Base-by-base conservation (phyloP, 2,113 vertebrate genomes). In the Pampusana beccarii region DNA sequence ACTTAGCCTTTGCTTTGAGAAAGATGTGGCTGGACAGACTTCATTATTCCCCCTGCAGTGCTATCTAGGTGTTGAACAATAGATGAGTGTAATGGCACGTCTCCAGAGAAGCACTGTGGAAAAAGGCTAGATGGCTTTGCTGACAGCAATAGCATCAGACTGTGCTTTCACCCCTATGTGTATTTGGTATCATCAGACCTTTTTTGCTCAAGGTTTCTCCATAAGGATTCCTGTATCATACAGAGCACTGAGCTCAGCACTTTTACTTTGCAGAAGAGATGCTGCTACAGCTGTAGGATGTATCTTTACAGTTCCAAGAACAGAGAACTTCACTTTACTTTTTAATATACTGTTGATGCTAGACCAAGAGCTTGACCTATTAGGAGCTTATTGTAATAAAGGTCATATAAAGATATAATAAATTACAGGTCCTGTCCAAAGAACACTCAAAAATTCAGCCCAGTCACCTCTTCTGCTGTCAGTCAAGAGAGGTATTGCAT, bases 161-260 rank as follows among this genome's bases (percentile, higher is more conserved):
- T 73, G 7, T 53, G 26, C 13, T 85, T 91, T 48, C 7, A 61
- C 2, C 2, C 29, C 5, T 0, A 0, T 15, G 5, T 58, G 5
- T 56, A 33, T 64, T 60, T 53, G 3, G 8, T 64, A 3, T 64
- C 14, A 60, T 4, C 51, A 71, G 61, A 66, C 0, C 1, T 17
- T n/a, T 62, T 73, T 75, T 51, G 26, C 81, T 64, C 85, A 17
- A 65, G 31, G 7, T 54, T 69, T 85, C 46, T 21, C 17, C 5
- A 11, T 46, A 38, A 34, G 4, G 8, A 67, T 21, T 75, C 17
- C 23, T 58, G 5, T n/a, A 20, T 9, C 20, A 5, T 57, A 16
- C 7, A 24, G 5, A n/a, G 5, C 15, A 75, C 1, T 48, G 28
- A 57, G 25, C 8, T 77, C 40, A 58, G 1, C 51, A 60, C 33